Conservation (phyloP, 2,888 invertebrate genomes). For the Folsomia candida region DNA sequence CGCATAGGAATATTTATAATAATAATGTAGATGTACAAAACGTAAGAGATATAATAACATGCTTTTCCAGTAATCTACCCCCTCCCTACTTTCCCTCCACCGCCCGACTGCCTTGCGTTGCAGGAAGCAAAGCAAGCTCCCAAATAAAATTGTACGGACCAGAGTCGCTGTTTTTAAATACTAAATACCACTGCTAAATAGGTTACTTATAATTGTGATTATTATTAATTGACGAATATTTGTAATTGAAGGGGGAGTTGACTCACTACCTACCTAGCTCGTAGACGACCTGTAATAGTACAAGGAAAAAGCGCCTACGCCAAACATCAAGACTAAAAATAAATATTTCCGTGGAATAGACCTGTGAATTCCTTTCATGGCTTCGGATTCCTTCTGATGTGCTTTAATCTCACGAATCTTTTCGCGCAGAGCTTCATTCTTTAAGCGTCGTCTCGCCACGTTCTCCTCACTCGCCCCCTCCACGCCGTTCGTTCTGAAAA, state of each 20-base stretch:
- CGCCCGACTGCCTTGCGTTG: too few relatives aligned
- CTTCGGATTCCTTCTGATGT: slow-evolving; percentile 50
- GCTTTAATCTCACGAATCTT: slow-evolving; percentile 50
- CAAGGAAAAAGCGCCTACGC: slow-evolving; percentile 31
- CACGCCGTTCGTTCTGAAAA: slow-evolving; percentile 46
- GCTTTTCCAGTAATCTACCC: not conserved
- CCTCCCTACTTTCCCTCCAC: too few relatives aligned
- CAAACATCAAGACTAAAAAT: slow-evolving; percentile 41
- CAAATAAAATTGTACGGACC: too few relatives aligned
- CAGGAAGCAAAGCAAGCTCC: not conserved
- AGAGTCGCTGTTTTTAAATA: too few relatives aligned
- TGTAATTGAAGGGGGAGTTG: too few relatives aligned
- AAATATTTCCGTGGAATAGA: slow-evolving; percentile 49
- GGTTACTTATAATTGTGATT: too few relatives aligned
- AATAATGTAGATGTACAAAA: not conserved
- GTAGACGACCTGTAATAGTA: slow-evolving; percentile 27
- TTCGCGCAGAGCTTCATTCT: slow-evolving; percentile 45
- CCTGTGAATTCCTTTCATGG: slow-evolving; percentile 49
- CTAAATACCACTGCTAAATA: too few relatives aligned
- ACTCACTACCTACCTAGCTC: not conserved
- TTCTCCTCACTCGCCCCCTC: slow-evolving; percentile 30
- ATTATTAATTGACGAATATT: too few relatives aligned
- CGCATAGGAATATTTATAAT: not conserved
- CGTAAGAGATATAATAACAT: not conserved
- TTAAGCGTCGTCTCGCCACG: slow-evolving; percentile 39